These are phyloP conservation scores for Drosophila quinaria DNA, from an alignment of 2,888 invertebrate species.

Conservation along the genomic window DNA sequence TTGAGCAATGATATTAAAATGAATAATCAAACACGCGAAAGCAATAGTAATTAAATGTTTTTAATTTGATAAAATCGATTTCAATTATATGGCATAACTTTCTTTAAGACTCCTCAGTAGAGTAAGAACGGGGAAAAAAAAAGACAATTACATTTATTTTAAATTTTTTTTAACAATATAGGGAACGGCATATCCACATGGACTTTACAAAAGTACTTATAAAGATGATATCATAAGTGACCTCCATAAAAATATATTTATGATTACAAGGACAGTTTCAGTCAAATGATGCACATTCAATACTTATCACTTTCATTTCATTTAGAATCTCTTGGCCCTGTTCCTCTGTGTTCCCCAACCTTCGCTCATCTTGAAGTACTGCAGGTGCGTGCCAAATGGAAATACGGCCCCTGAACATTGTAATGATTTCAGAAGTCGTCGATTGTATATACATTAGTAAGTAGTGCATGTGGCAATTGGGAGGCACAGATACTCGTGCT, in stretches of 20 bases:
- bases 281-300: not conserved
- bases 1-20: no score
- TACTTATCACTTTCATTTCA: constrained; percentile 18
- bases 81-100: not conserved
- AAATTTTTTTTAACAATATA: no score
- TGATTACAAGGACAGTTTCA: constrained; percentile 8
- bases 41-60: no score
- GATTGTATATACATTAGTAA: constrained; percentile 25
- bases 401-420: constrained; percentile 5
- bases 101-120: no score
- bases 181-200: not conserved
- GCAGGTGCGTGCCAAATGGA: constrained; percentile 27
- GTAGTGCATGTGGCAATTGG: constrained; percentile 36
- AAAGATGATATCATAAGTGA: constrained; percentile 23
- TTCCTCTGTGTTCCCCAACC: not conserved
- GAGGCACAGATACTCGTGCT: not conserved
- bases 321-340: not conserved
- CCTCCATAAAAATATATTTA: not conserved
- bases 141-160: no score
- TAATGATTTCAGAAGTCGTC: constrained; percentile 25
- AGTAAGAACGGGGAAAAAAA: no score
- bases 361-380: not conserved
- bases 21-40: no score
- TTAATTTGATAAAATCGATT: no score
- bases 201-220: not conserved